These are phyloP conservation scores for Ochropleura leucogaster DNA, from an alignment of 2,888 invertebrate genomes.

Conservation along the genomic window DNA sequence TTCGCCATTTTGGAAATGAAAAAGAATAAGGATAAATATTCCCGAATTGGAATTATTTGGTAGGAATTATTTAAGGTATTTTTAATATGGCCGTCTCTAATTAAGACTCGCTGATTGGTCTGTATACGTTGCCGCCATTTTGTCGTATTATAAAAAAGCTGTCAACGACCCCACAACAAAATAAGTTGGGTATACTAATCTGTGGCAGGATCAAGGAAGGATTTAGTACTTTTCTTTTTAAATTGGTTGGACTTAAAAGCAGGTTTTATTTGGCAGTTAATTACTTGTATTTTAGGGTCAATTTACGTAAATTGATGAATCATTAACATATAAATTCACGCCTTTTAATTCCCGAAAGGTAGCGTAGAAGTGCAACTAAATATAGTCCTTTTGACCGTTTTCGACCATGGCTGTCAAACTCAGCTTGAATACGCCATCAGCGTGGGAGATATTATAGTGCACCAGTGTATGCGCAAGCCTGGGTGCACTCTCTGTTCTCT, in stretches of 20 bases:
- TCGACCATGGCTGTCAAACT: no score
- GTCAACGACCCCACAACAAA: conserved; percentile 36
- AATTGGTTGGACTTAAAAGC: not conserved
- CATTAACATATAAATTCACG: no score
- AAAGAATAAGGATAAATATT: conserved; percentile 14
- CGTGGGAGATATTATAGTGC: no score
- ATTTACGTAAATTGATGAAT: not conserved
- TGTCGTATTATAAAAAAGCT: conserved; percentile 17
- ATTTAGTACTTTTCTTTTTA: conserved; percentile 16
- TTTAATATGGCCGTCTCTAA: conserved; percentile 27
- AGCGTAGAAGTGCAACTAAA: no score
- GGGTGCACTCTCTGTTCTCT: no score
- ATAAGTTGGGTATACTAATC: conserved; percentile 32
- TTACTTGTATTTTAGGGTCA: not conserved
- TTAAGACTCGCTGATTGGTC: conserved; percentile 17
- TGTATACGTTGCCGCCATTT: conserved; percentile 9
- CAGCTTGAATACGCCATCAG: no score
- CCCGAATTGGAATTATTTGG: conserved; percentile 16
- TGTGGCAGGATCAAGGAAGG: conserved; percentile 7
- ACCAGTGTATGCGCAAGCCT: no score
- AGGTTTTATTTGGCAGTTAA: not conserved
- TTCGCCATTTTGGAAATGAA: conserved; percentile 6
- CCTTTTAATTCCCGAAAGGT: no score
- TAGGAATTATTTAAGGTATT: conserved; percentile 33
- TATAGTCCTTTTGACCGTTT: no score